Conservation (phyloP, 1,140 invertebrate genomes). For the Drosophila novamexicana region DNA sequence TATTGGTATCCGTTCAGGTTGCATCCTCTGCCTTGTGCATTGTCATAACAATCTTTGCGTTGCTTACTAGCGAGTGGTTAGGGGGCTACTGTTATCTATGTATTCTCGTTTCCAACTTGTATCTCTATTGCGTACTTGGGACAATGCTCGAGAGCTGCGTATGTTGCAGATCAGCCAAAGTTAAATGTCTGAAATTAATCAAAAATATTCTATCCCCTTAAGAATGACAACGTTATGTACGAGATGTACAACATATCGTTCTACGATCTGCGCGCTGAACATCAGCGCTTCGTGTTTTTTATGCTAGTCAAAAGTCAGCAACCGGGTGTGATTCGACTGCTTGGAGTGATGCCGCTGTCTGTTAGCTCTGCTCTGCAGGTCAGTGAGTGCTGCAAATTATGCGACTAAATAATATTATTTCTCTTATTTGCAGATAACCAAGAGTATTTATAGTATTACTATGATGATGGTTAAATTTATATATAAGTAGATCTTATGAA, state of each 20-base stretch:
- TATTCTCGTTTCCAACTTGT: constrained; percentile 39
- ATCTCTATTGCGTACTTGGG: constrained; percentile 55
- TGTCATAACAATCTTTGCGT: constrained; percentile 44
- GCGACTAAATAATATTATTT: constrained; percentile 1
- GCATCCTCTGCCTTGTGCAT: constrained; percentile 42
- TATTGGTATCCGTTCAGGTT: constrained; percentile 42
- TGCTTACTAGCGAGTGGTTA: constrained; percentile 42
- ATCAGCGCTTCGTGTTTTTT: constrained; percentile 42
- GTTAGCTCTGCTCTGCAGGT: constrained; percentile 56
- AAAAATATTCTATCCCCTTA: background rate
- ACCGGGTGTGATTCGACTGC: constrained; percentile 26
- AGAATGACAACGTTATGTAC: constrained; percentile 36
- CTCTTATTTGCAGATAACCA: constrained; percentile 42
- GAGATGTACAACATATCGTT: constrained; percentile 59
- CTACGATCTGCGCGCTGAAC: constrained; percentile 37
- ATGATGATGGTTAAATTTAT: constrained; percentile 69
- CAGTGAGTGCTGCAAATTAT: constrained; percentile 3
- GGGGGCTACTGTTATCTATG: constrained; percentile 41
- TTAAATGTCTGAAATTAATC: background rate
- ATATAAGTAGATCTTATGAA: constrained; percentile 49
- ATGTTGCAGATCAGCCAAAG: constrained; percentile 6
- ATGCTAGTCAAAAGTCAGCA: constrained; percentile 53
- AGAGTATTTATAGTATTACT: constrained; percentile 65
- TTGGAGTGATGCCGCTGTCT: constrained; percentile 50
- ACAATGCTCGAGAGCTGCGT: constrained; percentile 54